phyloP scores from a whole-genome alignment of 2,888 invertebrate species.

The Molorchus minor region DNA sequence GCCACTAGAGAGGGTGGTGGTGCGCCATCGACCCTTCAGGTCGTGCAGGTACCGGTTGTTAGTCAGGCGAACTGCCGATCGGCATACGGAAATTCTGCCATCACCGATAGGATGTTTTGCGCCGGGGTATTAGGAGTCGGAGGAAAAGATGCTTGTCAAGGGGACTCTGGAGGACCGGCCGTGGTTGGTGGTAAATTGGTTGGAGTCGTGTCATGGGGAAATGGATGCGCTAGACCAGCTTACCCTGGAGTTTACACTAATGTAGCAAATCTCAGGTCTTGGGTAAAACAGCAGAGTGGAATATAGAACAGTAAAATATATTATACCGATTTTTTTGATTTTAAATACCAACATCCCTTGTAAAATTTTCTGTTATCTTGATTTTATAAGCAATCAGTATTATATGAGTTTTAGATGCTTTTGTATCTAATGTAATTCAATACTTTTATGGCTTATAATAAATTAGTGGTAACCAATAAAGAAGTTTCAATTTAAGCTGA shows the following conservation, averaged over 20 bases:
- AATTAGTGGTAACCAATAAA: too few species aligned
- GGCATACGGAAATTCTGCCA: constrained; percentile 1
- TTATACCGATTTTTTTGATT: too few species aligned
- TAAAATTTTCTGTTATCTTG: too few species aligned
- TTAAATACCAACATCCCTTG: too few species aligned
- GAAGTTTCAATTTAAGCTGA: too few species aligned
- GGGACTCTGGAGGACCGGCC: constrained; percentile 34
- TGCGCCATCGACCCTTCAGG: constrained; percentile 28
- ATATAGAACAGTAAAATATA: too few species aligned
- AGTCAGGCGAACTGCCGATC: constrained; percentile 3
- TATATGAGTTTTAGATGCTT: too few species aligned
- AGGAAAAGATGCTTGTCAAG: constrained; percentile 66
- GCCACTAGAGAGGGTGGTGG: constrained; percentile 18
- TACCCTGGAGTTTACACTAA: constrained; percentile 47
- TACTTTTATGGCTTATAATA: too few species aligned
- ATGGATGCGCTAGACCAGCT: constrained; percentile 35
- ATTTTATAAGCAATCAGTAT: too few species aligned
- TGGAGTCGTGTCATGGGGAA: constrained; percentile 49
- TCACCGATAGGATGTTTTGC: constrained; percentile 66
- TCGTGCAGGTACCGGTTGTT: constrained; percentile 32
- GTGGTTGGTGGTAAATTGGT: constrained; percentile 32
- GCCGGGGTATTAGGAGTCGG: constrained; percentile 65
- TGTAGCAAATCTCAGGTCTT: background rate
- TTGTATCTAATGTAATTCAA: too few species aligned
- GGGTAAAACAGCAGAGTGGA: too few species aligned